Conservation (phyloP, 2,888 invertebrate species). For the Apomyelois bistriatella region DNA sequence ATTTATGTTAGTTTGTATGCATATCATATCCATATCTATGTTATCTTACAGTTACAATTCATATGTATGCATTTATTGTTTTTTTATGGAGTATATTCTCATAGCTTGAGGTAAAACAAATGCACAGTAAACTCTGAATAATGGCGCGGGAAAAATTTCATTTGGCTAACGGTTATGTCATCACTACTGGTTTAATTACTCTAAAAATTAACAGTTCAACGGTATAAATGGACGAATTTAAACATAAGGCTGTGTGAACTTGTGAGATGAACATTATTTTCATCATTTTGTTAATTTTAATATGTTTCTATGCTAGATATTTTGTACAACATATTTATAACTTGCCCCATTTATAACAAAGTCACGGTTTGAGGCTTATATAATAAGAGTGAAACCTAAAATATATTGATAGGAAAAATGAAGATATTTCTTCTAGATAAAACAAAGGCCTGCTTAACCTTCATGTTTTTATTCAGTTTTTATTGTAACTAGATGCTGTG, state of each 20-base stretch:
- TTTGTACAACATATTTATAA: no score
- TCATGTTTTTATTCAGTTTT: background rate
- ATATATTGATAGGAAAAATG: no score
- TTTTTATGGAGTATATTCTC: conserved; percentile 44
- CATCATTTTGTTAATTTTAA: background rate
- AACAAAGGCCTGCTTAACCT: background rate
- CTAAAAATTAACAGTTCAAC: conserved; percentile 30
- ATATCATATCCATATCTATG: background rate
- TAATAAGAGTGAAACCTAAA: no score
- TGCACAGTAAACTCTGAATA: conserved; percentile 34
- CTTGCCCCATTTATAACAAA: no score
- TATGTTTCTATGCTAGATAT: no score
- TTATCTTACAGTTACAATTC: background rate
- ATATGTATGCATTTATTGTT: conserved; percentile 18
- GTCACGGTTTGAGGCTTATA: no score
- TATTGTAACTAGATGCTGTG: background rate
- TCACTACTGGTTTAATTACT: conserved; percentile 38
- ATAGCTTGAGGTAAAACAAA: conserved; percentile 44
- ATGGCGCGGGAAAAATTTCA: conserved; percentile 43
- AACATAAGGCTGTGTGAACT: background rate
- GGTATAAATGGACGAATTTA: conserved; percentile 20
- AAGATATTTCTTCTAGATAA: background rate
- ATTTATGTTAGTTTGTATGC: background rate
- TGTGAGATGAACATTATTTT: background rate
- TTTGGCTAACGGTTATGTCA: conserved; percentile 42